phyloP scores from a whole-genome alignment of 2,888 invertebrate genomes.

The Cantharis rufa region DNA sequence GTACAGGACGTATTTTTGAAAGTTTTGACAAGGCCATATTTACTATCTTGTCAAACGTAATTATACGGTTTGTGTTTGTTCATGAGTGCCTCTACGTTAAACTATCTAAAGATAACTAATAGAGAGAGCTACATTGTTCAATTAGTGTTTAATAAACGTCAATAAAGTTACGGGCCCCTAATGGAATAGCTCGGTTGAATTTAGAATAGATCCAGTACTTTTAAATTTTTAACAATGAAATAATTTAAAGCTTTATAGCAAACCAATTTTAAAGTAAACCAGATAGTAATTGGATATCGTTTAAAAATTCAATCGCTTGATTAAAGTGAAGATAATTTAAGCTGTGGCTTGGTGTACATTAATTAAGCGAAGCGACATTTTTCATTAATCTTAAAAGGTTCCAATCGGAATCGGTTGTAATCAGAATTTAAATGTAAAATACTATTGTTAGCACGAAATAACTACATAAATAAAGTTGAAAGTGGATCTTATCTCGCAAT shows the following conservation, averaged over 20 bases:
- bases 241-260: neutral
- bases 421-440: slow-evolving; percentile 8
- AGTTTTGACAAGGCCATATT: slow-evolving; percentile 34
- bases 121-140: slow-evolving; percentile 7
- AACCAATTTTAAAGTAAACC: neutral
- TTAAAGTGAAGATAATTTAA: slow-evolving; percentile 11
- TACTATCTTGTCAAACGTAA: slow-evolving; percentile 33
- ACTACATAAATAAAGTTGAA: slow-evolving; percentile 27
- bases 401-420: slow-evolving; percentile 5
- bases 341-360: slow-evolving; percentile 9
- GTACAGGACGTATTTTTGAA: neutral
- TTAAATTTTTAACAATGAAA: neutral
- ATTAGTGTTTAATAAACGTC: slow-evolving; percentile 19
- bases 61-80: slow-evolving; percentile 1
- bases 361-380: slow-evolving; percentile 19
- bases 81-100: neutral
- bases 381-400: slow-evolving; percentile 24
- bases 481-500: slow-evolving; percentile 6
- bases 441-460: slow-evolving; percentile 18
- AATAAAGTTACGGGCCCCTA: slow-evolving; percentile 7
- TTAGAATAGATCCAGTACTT: neutral
- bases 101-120: neutral
- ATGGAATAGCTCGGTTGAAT: slow-evolving; percentile 7
- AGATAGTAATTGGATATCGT: slow-evolving; percentile 11
- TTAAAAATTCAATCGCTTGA: slow-evolving; percentile 16